Evolutionary conservation across 92 coral and sea anemone species (phyloP).

Genomic region (Anthopleura xanthogrammica): DNA sequence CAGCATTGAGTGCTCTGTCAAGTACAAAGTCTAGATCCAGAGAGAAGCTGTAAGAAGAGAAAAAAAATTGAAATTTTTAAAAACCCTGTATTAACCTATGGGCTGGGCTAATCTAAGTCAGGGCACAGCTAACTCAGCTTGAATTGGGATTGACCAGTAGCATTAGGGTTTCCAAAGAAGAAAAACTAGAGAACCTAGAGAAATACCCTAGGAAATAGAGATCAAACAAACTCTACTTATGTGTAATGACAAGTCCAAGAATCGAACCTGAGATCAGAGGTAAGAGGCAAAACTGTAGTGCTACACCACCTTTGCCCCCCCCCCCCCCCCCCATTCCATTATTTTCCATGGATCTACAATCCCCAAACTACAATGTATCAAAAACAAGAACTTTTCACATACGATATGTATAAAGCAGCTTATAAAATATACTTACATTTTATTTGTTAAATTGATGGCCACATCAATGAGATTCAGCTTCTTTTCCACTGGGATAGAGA

Average conservation of each 20-base stretch:
- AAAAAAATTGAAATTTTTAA: neutral
- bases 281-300: too few species aligned
- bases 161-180: too few species aligned
- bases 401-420: too few species aligned
- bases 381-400: neutral
- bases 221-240: too few species aligned
- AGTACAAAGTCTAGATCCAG: conserved; percentile 87
- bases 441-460: conserved; percentile 87
- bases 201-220: too few species aligned
- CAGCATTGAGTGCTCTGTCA: conserved; percentile 79
- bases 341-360: too few species aligned
- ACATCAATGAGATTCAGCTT: conserved; percentile 72
- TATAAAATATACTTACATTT: conserved; percentile 63
- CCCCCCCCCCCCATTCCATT: neutral
- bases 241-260: too few species aligned
- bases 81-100: neutral
- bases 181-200: neutral
- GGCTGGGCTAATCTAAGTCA: neutral
- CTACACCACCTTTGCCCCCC: neutral
- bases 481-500: conserved; percentile 78
- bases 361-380: too few species aligned
- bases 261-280: too few species aligned
- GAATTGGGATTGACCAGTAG: too few species aligned
- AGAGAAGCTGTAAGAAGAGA: conserved; percentile 56
- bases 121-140: too few species aligned